A percentile compares a stretch with the other conserved stretches of the same genome.
These are phyloP conservation scores for Capitulum mitella DNA, from an alignment of 2,888 invertebrate genomes.

Conservation along the genomic window DNA sequence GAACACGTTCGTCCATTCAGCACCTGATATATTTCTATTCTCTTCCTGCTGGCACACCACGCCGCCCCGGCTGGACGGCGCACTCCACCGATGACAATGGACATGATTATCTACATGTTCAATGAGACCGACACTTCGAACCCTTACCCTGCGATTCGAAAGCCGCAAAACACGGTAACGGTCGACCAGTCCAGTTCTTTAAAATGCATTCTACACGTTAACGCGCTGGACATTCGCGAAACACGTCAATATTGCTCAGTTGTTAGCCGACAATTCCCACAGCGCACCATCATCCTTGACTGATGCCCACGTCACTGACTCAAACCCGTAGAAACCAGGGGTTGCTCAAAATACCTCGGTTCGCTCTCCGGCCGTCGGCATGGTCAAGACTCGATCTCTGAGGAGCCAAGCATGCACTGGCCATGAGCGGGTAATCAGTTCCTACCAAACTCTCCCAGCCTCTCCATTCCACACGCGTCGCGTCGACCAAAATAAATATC, in stretches of 20 bases:
- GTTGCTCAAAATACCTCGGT: no score
- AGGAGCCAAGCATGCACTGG: no score
- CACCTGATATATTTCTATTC: not conserved
- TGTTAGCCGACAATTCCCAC: not conserved
- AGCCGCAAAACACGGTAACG: not conserved
- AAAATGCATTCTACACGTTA: no score
- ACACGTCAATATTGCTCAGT: not conserved
- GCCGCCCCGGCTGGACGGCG: not conserved
- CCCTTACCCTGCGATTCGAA: not conserved
- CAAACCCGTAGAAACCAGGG: not conserved
- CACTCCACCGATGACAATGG: not conserved
- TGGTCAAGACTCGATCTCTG: no score
- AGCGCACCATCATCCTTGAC: no score
- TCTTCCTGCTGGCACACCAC: not conserved
- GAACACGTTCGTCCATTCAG: not conserved
- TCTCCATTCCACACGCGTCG: no score
- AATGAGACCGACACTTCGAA: not conserved
- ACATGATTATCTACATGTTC: slow-evolving; percentile 16
- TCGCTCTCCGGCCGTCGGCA: no score
- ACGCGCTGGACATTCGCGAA: not conserved
- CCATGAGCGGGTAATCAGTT: no score
- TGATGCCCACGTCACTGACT: not conserved
- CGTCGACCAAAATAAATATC: slow-evolving; percentile 6
- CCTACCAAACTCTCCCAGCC: no score
- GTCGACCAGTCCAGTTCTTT: not conserved